These are phyloP conservation scores for Atethmia centrago DNA, from an alignment of 2,888 invertebrate genomes.

Conservation along the genomic window DNA sequence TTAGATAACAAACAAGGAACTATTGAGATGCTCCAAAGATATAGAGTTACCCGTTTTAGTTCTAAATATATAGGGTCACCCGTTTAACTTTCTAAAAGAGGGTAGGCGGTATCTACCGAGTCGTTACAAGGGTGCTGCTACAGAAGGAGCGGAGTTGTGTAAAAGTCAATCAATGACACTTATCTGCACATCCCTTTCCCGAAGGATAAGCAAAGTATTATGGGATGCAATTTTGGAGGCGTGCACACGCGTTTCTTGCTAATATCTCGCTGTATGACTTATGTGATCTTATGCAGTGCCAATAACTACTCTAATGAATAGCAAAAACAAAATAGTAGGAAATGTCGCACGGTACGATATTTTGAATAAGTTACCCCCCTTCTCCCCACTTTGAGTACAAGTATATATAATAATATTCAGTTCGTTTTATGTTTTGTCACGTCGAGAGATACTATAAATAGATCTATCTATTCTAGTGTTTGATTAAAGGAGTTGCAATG, in stretches of 20 bases:
- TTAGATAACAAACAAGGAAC: slow-evolving; percentile 61
- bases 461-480: slow-evolving; percentile 16
- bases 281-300: background rate
- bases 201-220: background rate
- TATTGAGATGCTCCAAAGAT: slow-evolving; percentile 59
- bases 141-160: slow-evolving; percentile 50
- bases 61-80: slow-evolving; percentile 51
- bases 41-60: slow-evolving; percentile 55
- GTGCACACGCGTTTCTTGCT: background rate
- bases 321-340: background rate
- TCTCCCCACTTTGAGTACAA: slow-evolving; percentile 20
- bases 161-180: slow-evolving; percentile 62
- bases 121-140: slow-evolving; percentile 53
- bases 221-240: slow-evolving; percentile 13
- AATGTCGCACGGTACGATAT: slow-evolving; percentile 30
- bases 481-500: background rate
- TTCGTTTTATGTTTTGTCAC: slow-evolving; percentile 54
- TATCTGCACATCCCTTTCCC: slow-evolving; percentile 38
- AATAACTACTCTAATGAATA: slow-evolving; percentile 6
- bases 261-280: background rate
- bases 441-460: slow-evolving; percentile 29
- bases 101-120: slow-evolving; percentile 58
- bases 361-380: slow-evolving; percentile 51
- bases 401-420: slow-evolving; percentile 38
- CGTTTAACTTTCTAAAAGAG: slow-evolving; percentile 58